phyloP scores from a whole-genome alignment of 2,113 vertebrate species.

The Daubentonia madagascariensis region DNA sequence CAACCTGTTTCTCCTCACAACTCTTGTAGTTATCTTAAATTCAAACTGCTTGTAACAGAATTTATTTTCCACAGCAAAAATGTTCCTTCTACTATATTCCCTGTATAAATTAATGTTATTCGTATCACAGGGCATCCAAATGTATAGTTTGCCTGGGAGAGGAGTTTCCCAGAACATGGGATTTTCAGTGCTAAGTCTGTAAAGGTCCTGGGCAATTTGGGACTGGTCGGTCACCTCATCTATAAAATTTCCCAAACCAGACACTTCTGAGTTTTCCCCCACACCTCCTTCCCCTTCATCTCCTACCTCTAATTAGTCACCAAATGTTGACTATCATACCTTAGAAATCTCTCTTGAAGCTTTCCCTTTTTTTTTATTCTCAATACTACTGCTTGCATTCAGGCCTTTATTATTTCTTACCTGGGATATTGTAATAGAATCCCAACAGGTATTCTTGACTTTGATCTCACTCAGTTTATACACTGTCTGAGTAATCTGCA shows the following conservation, averaged over 20 bases:
- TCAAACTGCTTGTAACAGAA: not conserved
- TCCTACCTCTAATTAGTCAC: not conserved
- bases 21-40: conserved; percentile 24
- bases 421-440: not conserved
- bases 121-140: not conserved
- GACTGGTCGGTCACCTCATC: too few species aligned
- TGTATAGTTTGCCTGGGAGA: not conserved
- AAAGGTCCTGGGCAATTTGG: not conserved
- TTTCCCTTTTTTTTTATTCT: not conserved
- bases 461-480: not conserved
- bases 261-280: not conserved
- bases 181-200: not conserved
- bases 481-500: not conserved
- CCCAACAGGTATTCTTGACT: not conserved
- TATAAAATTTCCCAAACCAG: not conserved
- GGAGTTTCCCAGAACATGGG: not conserved
- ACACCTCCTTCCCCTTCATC: not conserved
- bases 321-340: not conserved
- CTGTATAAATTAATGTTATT: not conserved
- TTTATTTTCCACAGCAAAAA: conserved; percentile 7
- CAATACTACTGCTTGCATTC: not conserved
- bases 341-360: not conserved
- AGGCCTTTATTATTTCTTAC: not conserved
- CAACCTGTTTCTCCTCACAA: not conserved
- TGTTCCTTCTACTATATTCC: not conserved